Evolutionary conservation across 2,888 invertebrate genomes (phyloP).

Genomic region (Pantelozetes paolii): DNA sequence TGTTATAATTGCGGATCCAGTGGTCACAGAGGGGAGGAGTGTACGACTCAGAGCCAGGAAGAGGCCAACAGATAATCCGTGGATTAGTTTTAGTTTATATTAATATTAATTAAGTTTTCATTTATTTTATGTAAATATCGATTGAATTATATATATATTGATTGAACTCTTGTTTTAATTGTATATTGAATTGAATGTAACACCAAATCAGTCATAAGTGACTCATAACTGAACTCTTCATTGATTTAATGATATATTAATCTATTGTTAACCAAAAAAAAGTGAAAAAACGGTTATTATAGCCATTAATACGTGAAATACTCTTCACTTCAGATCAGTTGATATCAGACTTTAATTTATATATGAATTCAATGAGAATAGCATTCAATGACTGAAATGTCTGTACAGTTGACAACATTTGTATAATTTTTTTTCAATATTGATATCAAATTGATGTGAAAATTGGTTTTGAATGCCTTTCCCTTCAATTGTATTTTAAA

Average conservation of each 20-base stretch:
- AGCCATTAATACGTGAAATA: neutral
- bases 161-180: slow-evolving; percentile 23
- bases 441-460: neutral
- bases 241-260: neutral
- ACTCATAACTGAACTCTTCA: neutral
- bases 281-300: neutral
- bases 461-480: slow-evolving; percentile 4
- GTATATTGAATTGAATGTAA: slow-evolving; percentile 17
- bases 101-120: neutral
- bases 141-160: slow-evolving; percentile 10
- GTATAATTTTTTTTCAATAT: neutral
- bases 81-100: neutral
- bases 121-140: slow-evolving; percentile 6
- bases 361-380: neutral
- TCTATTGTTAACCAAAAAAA: neutral
- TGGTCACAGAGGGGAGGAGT: slow-evolving; percentile 77
- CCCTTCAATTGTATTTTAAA: slow-evolving; percentile 20
- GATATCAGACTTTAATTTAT: slow-evolving; percentile 21
- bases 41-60: slow-evolving; percentile 85
- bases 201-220: slow-evolving; percentile 19
- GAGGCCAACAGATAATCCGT: slow-evolving; percentile 64
- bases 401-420: neutral
- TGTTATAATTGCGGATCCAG: slow-evolving; percentile 90
- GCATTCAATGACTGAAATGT: neutral
- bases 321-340: slow-evolving; percentile 4